These are phyloP conservation scores for Gisinianus flammeolus DNA, from an alignment of 2,888 invertebrate species.

Conservation along the genomic window DNA sequence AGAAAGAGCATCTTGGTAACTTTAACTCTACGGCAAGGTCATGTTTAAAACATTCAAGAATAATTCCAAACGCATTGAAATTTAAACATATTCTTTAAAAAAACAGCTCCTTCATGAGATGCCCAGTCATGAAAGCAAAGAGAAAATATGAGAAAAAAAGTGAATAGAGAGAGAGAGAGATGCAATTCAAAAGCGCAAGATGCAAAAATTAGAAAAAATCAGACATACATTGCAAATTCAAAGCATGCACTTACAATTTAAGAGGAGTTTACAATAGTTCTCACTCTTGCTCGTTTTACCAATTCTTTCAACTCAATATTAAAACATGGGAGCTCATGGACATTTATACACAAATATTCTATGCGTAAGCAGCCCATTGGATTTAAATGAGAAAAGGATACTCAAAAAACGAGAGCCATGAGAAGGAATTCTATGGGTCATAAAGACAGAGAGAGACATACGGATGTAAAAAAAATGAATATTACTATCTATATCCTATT, in stretches of 20 bases:
- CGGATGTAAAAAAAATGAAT: no score
- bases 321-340: no score
- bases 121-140: conserved; percentile 1
- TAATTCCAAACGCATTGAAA: no score
- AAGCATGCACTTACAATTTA: not conserved
- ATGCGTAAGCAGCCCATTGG: no score
- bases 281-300: not conserved
- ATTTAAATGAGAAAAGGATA: not conserved
- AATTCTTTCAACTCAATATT: not conserved
- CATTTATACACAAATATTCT: no score
- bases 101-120: not conserved
- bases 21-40: no score
- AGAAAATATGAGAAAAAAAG: not conserved
- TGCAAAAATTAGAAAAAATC: conserved; percentile 5
- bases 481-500: no score
- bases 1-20: no score
- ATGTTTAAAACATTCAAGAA: no score
- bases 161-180: not conserved
- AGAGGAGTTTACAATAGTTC: no score
- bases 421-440: conserved; percentile 8
- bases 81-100: no score
- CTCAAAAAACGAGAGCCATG: not conserved
- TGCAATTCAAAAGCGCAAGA: conserved; percentile 11
- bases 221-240: not conserved
- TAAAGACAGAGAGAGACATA: not conserved